A percentile compares a stretch with the other conserved stretches of the same genome.
These are phyloP conservation scores for Dermatemys mawii DNA, from an alignment of 2,113 vertebrate species.

Conservation along the genomic window DNA sequence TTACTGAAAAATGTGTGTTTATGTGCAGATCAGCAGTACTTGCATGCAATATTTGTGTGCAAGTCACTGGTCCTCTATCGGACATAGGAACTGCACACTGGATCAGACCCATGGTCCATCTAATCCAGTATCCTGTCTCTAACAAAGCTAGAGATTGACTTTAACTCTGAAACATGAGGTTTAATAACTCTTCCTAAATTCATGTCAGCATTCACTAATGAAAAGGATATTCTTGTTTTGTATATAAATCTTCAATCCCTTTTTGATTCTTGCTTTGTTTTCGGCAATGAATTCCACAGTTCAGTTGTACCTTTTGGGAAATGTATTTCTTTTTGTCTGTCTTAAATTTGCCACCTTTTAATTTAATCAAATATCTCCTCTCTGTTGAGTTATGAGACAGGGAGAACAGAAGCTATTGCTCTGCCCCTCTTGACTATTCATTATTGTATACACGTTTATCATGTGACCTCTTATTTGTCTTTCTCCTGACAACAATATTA, in stretches of 20 bases:
- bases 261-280: neutral
- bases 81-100: neutral
- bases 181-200: neutral
- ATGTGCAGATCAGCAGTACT: neutral
- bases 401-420: neutral
- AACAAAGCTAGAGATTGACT: neutral
- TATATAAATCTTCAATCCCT: neutral
- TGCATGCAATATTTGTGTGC: neutral
- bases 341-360: neutral
- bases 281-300: neutral
- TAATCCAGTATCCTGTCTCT: neutral
- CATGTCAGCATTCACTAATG: neutral
- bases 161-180: neutral
- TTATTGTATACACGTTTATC: neutral
- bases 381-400: neutral
- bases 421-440: neutral
- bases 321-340: neutral
- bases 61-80: neutral
- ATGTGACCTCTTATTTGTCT: neutral
- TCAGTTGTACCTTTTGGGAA: neutral
- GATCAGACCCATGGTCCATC: neutral
- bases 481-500: conserved; percentile 4
- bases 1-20: neutral
- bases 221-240: conserved; percentile 25
- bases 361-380: neutral